Conservation (phyloP, 2,888 invertebrate genomes). For the Hyposoter didymator region DNA sequence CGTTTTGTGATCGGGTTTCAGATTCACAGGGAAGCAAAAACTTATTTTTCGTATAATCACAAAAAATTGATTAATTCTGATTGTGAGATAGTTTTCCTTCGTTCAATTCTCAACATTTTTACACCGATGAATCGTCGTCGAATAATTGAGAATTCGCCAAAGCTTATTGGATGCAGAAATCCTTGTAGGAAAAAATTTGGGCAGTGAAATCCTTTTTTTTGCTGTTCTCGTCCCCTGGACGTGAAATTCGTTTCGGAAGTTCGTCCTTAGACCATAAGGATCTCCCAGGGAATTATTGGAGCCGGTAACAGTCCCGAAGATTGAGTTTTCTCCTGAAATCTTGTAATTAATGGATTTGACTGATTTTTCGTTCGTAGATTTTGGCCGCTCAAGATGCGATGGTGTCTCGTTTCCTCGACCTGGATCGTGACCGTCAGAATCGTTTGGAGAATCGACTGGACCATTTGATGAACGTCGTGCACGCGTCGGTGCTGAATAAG, state of each 20-base stretch:
- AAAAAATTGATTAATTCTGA: too few species aligned
- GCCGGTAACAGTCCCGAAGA: background rate
- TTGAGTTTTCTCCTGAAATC: background rate
- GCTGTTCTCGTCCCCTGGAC: background rate
- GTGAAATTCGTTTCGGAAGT: background rate
- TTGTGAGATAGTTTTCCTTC: too few species aligned
- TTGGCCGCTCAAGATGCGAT: slow-evolving; percentile 82
- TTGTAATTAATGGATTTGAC: background rate
- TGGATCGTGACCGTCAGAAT: slow-evolving; percentile 82
- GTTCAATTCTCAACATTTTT: too few species aligned
- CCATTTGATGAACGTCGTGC: slow-evolving; percentile 81
- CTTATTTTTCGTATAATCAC: too few species aligned
- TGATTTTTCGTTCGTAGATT: slow-evolving; percentile 73
- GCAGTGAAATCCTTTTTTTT: background rate
- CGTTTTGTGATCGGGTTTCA: background rate
- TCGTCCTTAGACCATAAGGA: background rate
- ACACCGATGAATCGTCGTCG: too few species aligned
- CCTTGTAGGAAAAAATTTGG: background rate
- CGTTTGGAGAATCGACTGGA: slow-evolving; percentile 82
- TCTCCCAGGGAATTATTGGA: background rate
- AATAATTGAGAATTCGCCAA: background rate
- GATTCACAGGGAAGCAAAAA: too few species aligned
- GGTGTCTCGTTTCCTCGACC: slow-evolving; percentile 80
- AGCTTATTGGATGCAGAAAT: background rate
- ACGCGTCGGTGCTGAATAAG: slow-evolving; percentile 79